A percentile compares a stretch with the other conserved stretches of the same genome.
phyloP scores from a whole-genome alignment of 2,797 vertebrate genomes.

The Rhinoraja longicauda region DNA sequence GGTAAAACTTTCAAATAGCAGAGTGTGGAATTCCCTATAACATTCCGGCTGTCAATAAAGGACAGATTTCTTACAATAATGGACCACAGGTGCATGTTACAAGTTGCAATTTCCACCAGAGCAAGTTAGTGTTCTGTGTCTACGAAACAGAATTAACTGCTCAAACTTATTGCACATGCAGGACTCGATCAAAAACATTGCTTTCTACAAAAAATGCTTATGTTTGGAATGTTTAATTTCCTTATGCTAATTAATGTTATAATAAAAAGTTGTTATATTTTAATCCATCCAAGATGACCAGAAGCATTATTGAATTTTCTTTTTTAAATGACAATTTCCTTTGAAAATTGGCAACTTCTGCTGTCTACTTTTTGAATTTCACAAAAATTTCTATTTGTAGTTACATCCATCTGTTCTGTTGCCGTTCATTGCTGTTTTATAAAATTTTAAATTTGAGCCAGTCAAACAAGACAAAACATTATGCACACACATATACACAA shows the following conservation, averaged over 20 bases:
- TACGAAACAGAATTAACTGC: not conserved
- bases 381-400: not conserved
- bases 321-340: not conserved
- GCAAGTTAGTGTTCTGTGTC: not conserved
- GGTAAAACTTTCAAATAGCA: not conserved
- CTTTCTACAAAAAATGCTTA: not conserved
- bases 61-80: not conserved
- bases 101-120: not conserved
- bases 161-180: not conserved
- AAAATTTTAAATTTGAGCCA: not conserved
- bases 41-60: not conserved
- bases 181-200: not conserved
- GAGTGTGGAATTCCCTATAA: not conserved
- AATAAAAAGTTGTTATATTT: too few relatives aligned
- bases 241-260: not conserved
- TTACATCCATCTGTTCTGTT: not conserved
- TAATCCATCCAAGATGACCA: not conserved
- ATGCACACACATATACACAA: not conserved
- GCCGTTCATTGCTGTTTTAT: slow-evolving; percentile 3
- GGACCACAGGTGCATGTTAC: not conserved
- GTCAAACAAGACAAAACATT: not conserved
- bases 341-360: not conserved
- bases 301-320: not conserved
- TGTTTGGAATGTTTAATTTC: not conserved
- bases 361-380: not conserved